These are phyloP conservation scores for Drosophila macrospina DNA, from an alignment of 2,888 invertebrate species.

Conservation along the genomic window DNA sequence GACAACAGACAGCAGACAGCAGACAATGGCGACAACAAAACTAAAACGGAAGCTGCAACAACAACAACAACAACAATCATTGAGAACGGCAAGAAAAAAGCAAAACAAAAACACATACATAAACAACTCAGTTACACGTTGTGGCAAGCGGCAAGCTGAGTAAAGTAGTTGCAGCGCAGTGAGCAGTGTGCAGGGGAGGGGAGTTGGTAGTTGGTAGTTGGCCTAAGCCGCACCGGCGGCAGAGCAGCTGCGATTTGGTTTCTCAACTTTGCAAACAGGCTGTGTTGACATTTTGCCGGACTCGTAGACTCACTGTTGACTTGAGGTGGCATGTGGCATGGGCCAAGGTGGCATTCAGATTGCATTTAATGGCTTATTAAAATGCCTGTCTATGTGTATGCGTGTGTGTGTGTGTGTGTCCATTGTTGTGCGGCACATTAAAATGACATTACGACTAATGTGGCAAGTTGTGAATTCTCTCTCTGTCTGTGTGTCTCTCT, in stretches of 20 bases:
- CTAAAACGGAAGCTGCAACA: constrained; percentile 24
- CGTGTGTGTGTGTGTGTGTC: constrained; percentile 1
- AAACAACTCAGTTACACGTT: constrained; percentile 79
- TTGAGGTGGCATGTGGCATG: background rate
- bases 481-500: background rate
- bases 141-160: constrained; percentile 22
- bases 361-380: constrained; percentile 75
- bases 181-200: background rate
- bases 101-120: constrained; percentile 60
- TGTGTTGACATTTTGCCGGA: constrained; percentile 43
- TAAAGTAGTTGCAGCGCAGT: background rate
- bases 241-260: constrained; percentile 52
- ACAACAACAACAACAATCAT: constrained; percentile 2
- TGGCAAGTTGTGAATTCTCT: constrained; percentile 29
- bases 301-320: background rate
- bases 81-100: constrained; percentile 15
- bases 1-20: constrained; percentile 18
- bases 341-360: constrained; percentile 34
- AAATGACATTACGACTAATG: constrained; percentile 62
- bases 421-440: constrained; percentile 54
- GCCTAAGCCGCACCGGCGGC: constrained; percentile 38
- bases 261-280: constrained; percentile 44
- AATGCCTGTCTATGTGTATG: constrained; percentile 2
- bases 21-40: constrained; percentile 42
- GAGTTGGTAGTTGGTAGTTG: no score